Conservation (phyloP, 1,140 invertebrate species). For the Bombus confusus region DNA sequence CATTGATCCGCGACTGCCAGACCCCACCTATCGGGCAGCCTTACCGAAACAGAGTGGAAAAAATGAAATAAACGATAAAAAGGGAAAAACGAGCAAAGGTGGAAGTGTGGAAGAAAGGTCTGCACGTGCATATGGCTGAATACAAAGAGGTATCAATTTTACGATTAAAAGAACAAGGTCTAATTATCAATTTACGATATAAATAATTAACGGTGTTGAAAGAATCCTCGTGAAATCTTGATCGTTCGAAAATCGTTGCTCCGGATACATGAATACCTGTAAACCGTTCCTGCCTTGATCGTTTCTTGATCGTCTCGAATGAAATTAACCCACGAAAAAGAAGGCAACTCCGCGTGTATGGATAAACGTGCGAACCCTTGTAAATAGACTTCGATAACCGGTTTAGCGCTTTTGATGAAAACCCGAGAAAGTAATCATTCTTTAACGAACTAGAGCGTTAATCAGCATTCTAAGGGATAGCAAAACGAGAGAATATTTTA, state of each 20-base stretch:
- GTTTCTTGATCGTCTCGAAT: constrained; percentile 41
- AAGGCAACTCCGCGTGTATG: not conserved
- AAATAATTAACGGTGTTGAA: constrained; percentile 68
- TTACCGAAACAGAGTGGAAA: constrained; percentile 9
- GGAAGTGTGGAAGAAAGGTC: not conserved
- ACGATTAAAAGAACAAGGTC: constrained; percentile 9
- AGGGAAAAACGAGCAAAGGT: not conserved
- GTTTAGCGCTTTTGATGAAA: not conserved
- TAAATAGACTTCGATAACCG: not conserved
- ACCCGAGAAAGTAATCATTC: not conserved
- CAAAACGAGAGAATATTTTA: too few relatives aligned
- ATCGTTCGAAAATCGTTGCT: constrained; percentile 1
- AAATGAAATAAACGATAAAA: not conserved
- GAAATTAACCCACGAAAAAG: not conserved
- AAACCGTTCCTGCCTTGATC: constrained; percentile 14
- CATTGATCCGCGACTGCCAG: constrained; percentile 72
- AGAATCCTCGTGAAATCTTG: constrained; percentile 19
- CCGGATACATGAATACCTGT: constrained; percentile 18
- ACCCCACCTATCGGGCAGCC: constrained; percentile 39
- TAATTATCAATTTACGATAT: constrained; percentile 80
- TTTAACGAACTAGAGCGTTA: not conserved
- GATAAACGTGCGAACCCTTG: not conserved
- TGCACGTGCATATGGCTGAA: constrained; percentile 11
- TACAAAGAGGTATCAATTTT: constrained; percentile 75
- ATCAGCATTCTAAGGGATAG: not conserved